Conservation (phyloP, 2,797 vertebrate genomes). For the Thunnus albacares region DNA sequence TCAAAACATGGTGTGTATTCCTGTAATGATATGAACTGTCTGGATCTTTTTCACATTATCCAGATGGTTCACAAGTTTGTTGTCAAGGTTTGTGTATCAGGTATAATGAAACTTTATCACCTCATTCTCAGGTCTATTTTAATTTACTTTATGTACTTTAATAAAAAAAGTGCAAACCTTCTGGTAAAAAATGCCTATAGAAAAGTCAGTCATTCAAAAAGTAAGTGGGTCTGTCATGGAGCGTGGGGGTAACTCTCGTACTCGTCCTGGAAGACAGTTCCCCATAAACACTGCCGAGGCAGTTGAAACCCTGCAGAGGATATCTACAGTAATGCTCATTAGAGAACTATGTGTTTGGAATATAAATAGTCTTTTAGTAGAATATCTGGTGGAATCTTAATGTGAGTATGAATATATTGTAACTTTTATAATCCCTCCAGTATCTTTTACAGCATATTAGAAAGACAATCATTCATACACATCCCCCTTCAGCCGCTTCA, state of each 20-base stretch:
- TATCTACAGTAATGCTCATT: background rate
- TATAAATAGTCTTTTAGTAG: background rate
- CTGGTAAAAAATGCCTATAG: too few species aligned
- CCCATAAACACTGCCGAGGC: too few species aligned
- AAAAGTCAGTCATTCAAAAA: too few species aligned
- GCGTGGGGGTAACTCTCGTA: background rate
- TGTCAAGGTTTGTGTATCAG: slow-evolving; percentile 1
- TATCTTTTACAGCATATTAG: background rate
- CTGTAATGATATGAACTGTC: background rate
- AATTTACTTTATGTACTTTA: background rate
- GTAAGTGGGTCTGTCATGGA: too few species aligned
- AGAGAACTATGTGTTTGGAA: background rate
- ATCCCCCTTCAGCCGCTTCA: background rate
- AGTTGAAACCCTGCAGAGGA: background rate
- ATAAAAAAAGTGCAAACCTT: background rate
- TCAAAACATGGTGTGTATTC: background rate
- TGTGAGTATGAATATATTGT: background rate
- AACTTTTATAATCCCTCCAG: background rate
- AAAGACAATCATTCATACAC: background rate
- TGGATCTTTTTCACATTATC: slow-evolving; percentile 24
- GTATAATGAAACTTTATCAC: slow-evolving; percentile 19
- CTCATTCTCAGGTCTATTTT: slow-evolving; percentile 53
- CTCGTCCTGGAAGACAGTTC: background rate
- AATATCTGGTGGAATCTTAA: background rate
- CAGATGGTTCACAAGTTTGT: slow-evolving; percentile 35